phyloP scores from a whole-genome alignment of 2,797 vertebrate species.

The Falco naumanni region DNA sequence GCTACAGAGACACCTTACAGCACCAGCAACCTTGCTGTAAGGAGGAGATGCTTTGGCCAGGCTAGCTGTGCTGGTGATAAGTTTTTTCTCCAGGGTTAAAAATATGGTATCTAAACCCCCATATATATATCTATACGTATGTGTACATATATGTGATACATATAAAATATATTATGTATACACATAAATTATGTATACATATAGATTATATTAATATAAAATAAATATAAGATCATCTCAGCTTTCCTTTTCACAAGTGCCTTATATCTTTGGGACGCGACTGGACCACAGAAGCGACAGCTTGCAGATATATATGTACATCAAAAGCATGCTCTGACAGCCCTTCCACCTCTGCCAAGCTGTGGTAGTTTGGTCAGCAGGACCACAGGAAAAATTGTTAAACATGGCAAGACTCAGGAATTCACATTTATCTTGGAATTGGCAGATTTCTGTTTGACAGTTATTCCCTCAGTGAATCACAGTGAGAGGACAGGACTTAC shows the following conservation, averaged over 20 bases:
- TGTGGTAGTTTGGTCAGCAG: not conserved
- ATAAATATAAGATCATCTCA: not conserved
- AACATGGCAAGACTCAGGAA: not conserved
- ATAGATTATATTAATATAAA: not conserved
- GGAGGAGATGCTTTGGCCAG: not conserved
- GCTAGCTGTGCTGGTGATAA: not conserved
- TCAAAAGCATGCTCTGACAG: not conserved
- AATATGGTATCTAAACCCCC: not conserved
- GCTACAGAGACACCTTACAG: not conserved
- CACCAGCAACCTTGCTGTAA: not conserved
- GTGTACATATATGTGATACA: accelerated
- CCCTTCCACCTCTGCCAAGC: not conserved
- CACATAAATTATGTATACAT: not conserved
- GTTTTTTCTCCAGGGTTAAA: not conserved
- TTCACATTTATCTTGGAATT: not conserved
- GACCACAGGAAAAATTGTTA: not conserved
- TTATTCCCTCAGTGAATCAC: not conserved
- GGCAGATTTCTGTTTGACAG: not conserved
- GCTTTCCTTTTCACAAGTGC: not conserved
- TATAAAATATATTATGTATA: not conserved
- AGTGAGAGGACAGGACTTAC: accelerated
- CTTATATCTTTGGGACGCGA: not conserved
- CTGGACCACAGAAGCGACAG: accelerated
- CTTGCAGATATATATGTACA: accelerated
- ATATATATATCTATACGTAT: accelerated